A percentile compares a stretch with the other conserved stretches of the same genome.
These are phyloP conservation scores for Nestor notabilis DNA, from an alignment of 2,113 vertebrate genomes.

Conservation along the genomic window DNA sequence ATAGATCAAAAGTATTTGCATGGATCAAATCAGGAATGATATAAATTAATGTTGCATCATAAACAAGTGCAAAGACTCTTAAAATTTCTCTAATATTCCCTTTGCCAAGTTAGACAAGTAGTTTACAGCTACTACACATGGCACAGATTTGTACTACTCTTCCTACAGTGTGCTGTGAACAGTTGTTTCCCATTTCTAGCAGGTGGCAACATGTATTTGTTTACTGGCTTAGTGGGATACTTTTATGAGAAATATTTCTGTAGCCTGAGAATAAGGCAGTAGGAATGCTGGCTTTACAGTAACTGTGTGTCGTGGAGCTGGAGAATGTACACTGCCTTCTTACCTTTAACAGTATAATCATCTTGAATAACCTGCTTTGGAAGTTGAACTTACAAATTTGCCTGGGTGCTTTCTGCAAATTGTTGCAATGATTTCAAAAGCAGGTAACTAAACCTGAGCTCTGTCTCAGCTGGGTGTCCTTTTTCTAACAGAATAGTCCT, in stretches of 20 bases:
- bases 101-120: constrained; percentile 7
- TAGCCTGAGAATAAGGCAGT: constrained; percentile 15
- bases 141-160: not conserved
- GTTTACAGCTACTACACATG: not conserved
- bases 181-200: constrained; percentile 43
- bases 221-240: constrained; percentile 41
- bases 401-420: not conserved
- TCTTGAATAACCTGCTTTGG: constrained; percentile 10
- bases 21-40: constrained; percentile 43
- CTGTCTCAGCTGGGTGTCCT: not conserved
- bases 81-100: not conserved
- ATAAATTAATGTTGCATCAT: constrained; percentile 39
- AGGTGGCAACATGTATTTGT: constrained; percentile 60
- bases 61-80: constrained; percentile 10
- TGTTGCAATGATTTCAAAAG: not conserved
- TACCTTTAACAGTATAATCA: not conserved
- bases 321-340: not conserved
- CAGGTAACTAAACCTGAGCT: not conserved
- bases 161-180: not conserved
- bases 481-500: not conserved
- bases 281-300: not conserved
- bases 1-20: constrained; percentile 24
- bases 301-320: not conserved
- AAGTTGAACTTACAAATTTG: not conserved
- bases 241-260: constrained; percentile 31